Percentiles rank a stretch among this genome's conserved stretches.
Evolutionary conservation across 2,113 vertebrate genomes (phyloP).

Genomic region (Sclerurus mexicanus): DNA sequence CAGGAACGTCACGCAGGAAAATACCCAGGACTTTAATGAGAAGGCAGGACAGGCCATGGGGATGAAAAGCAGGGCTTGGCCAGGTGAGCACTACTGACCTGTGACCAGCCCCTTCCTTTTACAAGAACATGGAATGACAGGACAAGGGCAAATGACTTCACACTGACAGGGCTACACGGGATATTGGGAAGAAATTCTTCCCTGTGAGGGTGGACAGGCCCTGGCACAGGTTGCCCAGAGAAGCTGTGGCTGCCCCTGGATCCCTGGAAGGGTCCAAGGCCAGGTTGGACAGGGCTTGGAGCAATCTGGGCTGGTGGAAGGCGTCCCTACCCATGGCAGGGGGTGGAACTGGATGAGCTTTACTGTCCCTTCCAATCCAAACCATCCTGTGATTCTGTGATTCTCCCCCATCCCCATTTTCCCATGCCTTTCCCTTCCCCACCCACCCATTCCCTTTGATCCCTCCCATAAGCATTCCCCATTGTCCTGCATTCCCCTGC

Average conservation of each 20-base stretch:
- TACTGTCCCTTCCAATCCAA: not conserved
- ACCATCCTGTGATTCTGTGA: not conserved
- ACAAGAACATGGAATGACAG: not conserved
- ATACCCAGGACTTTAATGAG: not conserved
- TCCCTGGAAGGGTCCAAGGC: not conserved
- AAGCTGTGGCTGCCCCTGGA: not conserved
- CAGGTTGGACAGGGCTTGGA: not conserved
- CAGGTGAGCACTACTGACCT: fast-evolving
- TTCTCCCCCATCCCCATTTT: not conserved
- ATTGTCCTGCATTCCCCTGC: not conserved
- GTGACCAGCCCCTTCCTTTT: not conserved
- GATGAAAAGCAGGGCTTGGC: not conserved
- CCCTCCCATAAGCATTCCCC: not conserved
- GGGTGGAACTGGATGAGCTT: not conserved
- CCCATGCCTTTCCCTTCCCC: not conserved
- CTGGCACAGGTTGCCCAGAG: not conserved
- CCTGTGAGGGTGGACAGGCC: fast-evolving
- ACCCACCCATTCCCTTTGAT: not conserved
- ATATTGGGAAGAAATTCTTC: not conserved
- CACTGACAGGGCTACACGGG: not conserved
- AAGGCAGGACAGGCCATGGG: not conserved
- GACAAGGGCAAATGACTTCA: not conserved
- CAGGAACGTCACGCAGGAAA: not conserved
- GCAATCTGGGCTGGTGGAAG: not conserved
- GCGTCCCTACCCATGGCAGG: not conserved